Evolutionary conservation across 2,888 invertebrate genomes (phyloP), one percentile per base, ranked within the genome.

Genomic region (Choristoneura rosaceana): DNA sequence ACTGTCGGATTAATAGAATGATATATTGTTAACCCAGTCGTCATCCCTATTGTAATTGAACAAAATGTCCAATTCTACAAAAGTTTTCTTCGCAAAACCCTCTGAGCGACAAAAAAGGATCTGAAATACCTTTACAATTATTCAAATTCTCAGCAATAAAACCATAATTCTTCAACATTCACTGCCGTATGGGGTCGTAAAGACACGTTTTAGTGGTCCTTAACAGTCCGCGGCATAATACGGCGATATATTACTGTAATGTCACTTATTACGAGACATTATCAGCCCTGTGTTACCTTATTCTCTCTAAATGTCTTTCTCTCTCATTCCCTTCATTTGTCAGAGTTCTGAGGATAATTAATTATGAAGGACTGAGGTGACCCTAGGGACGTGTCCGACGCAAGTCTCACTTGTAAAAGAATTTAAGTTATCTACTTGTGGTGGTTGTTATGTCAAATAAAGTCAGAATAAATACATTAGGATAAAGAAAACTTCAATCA

Each of bases 211-310:
- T 34, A 59, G 34, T 50, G 33, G 43, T 55, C 58, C 45, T 45
- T 52, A 33, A 33, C 55, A 52, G 60, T 63, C 34, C 65, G 41
- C 64, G n/a, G 59, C 50, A 70, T 70, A 70, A 70, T 70, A 63
- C 47, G 14, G 63, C 47, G 63, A 70, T 61, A 69, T 61, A 66
- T 66, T 45, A 65, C 58, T 17, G 64, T 45, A 64, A 64, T 64
- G 45, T 64, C 64, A 34, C 52, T 60, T 43, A 61, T 61, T 52
- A 66, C 43, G 60, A 52, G 68, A 60, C 70, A 70, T 70, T 69
- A 69, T 69, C 68, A 69, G 17, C n/a, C 38, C 38, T 41, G 25
- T 25, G 43, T 25, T 17, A 4, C 59, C 47, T 64, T n/a, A 17
- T 25, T 17, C 10, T 47, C 47, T 64, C 25, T 25, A 25, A 25